Evolutionary conservation across 2,113 vertebrate genomes (phyloP), one percentile per base, ranked within the genome.

Genomic region (Eurypyga helias): DNA sequence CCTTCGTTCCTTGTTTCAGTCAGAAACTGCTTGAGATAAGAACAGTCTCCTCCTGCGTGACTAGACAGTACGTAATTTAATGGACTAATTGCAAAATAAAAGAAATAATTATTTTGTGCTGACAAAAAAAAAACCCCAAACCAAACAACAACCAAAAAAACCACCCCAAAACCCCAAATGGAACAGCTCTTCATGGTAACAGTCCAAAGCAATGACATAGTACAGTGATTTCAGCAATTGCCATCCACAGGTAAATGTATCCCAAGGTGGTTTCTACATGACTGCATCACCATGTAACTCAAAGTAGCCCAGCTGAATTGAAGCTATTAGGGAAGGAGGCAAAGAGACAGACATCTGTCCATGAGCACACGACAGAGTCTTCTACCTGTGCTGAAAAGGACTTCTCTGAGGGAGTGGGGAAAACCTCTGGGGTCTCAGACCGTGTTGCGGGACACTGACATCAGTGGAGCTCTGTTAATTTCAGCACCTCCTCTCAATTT

Each of bases 31-130:
- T n/a, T 4, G 33, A 75, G 58, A 17, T 3, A 9, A 76, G 79
- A 58, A 33, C 31, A 49, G 69, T 66, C 73, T 73, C 43, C 65
- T 93, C 49, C 76, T 54, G 45, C 21, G 41, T 49, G 92, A 55
- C 4, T 58, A 80, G 88, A 88, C 75, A 85, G 85, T 8, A 34
- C 0, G 16, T 61, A 76, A 94, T 26, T 7, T n/a, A 88, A 77
- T 23, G 79, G 82, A 34, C 45, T 95, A 91, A 94, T 88, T 94
- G 55, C 85, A 90, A 85, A 88, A 79, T 73, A 28, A 62, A 87
- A 36, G 12, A 58, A 31, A 41, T 23, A 33, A 70, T 10, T 46
- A 55, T 20, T 28, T 21, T 16, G 69, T 34, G 48, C 87, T 82
- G 73, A 60, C 25, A 52, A 9, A 31, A 16, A 33, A 41, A 41